These are phyloP conservation scores for Drosophila willistoni DNA, from an alignment of 1,140 invertebrate genomes.

Conservation along the genomic window DNA sequence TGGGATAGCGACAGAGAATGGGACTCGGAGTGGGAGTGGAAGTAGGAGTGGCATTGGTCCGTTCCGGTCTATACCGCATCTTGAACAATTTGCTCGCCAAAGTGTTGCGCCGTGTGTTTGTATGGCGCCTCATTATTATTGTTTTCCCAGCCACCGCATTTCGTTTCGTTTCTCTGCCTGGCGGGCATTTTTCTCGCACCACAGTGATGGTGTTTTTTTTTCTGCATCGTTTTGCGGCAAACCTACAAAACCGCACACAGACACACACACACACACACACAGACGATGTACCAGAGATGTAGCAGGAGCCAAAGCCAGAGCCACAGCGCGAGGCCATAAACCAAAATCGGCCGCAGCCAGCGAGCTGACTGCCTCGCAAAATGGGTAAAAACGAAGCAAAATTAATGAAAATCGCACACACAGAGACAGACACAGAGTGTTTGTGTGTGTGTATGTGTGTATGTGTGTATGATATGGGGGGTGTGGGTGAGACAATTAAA, in stretches of 20 bases:
- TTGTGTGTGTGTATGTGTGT: slow-evolving; percentile 16
- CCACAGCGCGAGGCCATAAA: slow-evolving; percentile 54
- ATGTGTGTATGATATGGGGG: slow-evolving; percentile 30
- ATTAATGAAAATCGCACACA: slow-evolving; percentile 77
- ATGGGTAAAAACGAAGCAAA: slow-evolving; percentile 71
- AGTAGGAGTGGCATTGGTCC: not conserved
- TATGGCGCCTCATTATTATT: slow-evolving; percentile 72
- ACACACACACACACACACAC: slow-evolving; percentile 38
- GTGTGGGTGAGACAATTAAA: slow-evolving; percentile 70
- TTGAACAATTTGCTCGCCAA: slow-evolving; percentile 55
- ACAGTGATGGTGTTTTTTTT: slow-evolving; percentile 51
- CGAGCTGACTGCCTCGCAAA: slow-evolving; percentile 46
- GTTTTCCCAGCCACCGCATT: slow-evolving; percentile 57
- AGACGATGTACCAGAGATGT: slow-evolving; percentile 18
- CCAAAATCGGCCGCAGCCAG: slow-evolving; percentile 72
- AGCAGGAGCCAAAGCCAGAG: slow-evolving; percentile 14
- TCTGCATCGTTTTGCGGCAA: slow-evolving; percentile 68
- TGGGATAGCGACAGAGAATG: not conserved
- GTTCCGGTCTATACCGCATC: not conserved
- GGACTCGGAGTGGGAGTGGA: not conserved
- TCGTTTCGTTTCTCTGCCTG: slow-evolving; percentile 41
- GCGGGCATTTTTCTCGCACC: slow-evolving; percentile 49
- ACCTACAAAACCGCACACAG: slow-evolving; percentile 64
- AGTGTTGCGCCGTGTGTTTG: slow-evolving; percentile 71
- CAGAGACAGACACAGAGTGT: slow-evolving; percentile 27